Base-by-base conservation (phyloP, 2,113 vertebrate species). In the Stegastes partitus region DNA sequence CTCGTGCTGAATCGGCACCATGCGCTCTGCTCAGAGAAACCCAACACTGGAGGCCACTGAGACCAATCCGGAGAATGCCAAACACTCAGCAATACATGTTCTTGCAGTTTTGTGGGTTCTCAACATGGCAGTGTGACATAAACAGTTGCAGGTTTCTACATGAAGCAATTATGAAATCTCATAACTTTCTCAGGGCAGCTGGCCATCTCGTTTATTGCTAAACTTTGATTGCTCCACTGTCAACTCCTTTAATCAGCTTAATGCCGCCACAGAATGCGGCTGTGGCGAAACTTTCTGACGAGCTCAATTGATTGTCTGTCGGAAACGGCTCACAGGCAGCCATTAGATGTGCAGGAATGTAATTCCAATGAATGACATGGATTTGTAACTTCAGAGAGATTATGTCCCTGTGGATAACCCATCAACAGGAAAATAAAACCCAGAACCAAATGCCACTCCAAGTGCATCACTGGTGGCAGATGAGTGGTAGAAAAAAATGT, bases 381-480 rank as follows among this genome's bases (percentile, higher is more conserved):
- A 63, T 91, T 85, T 83, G 76, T 82, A 81, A 76, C 85, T 77
- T 79, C 80, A 80, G 75, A 80, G 55, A 81, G 82, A 79, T 82
- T 72, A 82, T 53, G 54, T 54, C 57, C 21, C 58, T 19, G 47
- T 70, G 74, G 79, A 68, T 57, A 81, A 82, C 28, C 62, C 72
- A 70, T 82, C 76, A 76, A 53, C 63, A 65, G 47, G 57, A 66
- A 83, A 49, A 83, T 57, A 62, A 80, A 75, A 54, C 7, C 4
- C 63, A 25, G 66, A 65, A 56, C n/a, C 12, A 34, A 62, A 73
- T 47, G 42, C 14, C 56, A 56, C 18, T 3, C 5, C 45, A 68
- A 55, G 26, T 28, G 49, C 26, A 51, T 77, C 51, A 19, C 49
- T 19, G 23, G 26, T 31, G 37, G 37, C 21, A 65, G 49, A 28